Conservation (phyloP, 2,797 vertebrate species). For the Chelmon rostratus region DNA sequence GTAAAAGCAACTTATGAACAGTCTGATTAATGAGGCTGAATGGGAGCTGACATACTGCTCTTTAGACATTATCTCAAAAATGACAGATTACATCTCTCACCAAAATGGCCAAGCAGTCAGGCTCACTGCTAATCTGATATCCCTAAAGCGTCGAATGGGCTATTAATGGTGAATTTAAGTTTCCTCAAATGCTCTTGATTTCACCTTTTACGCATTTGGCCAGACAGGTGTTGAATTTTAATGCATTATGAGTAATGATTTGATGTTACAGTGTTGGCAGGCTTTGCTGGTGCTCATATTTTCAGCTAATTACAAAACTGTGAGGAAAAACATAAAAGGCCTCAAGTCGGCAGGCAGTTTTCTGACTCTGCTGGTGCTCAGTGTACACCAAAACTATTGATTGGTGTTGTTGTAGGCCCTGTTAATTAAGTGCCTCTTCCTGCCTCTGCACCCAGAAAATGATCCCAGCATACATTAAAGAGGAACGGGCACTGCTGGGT, state of each 20-base stretch:
- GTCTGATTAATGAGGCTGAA: constrained; percentile 64
- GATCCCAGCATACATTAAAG: constrained; percentile 74
- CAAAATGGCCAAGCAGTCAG: constrained; percentile 38
- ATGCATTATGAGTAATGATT: constrained; percentile 54
- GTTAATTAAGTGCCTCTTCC: constrained; percentile 77
- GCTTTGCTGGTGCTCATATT: constrained; percentile 46
- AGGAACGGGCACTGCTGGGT: constrained; percentile 64
- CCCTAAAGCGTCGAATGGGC: constrained; percentile 27
- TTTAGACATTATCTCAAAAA: constrained; percentile 57
- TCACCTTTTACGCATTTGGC: constrained; percentile 29
- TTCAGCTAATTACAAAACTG: constrained; percentile 57
- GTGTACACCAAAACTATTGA: constrained; percentile 65
- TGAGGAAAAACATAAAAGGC: constrained; percentile 36
- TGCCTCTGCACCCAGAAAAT: constrained; percentile 66
- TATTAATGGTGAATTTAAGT: constrained; percentile 46
- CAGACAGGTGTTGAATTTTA: constrained; percentile 51
- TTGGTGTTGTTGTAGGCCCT: constrained; percentile 65
- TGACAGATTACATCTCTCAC: constrained; percentile 57
- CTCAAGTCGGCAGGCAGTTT: constrained; percentile 43
- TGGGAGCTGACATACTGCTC: constrained; percentile 49
- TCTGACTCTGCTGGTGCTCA: constrained; percentile 56
- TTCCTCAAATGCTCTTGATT: constrained; percentile 57
- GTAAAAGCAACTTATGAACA: constrained; percentile 36
- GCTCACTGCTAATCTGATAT: constrained; percentile 46
- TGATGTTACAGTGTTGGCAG: constrained; percentile 34